Base-by-base conservation (phyloP, 2,797 vertebrate species). In the Muscicapa striata region DNA sequence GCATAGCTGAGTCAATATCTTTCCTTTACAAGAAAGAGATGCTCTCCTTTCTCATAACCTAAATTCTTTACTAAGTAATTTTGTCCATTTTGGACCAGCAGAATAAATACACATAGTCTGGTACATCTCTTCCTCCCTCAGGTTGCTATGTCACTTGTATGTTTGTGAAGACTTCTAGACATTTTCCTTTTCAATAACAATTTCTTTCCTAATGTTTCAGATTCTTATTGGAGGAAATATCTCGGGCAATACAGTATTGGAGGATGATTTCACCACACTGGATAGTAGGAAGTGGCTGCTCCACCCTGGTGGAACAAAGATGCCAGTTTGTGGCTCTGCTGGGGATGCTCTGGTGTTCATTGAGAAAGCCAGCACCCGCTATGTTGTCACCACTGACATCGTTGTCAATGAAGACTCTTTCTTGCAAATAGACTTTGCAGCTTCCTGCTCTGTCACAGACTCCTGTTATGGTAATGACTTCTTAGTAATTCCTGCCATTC, bases 311-410 rank as follows among this genome's bases (percentile, higher is more conserved):
- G 99, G 99, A 48, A 99, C 99, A 27, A 98, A 99, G 52, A 99
- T 99, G 99, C 99, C 99, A 3, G 99, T 99, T 69, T 99, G 99
- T n/a, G 99, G 99, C 64, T 99, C 99, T 18, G 97, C 98, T 1
- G 99, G 99, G 7, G 98, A 99, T 27, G 99, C 99, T 21, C 98
- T 99, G 23, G 99, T 99, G 64, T 99, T 99, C 97, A 99, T 99
- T 18, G 99, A 99, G 96, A 99, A 99, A 97, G 99, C 99, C 59
- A 99, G 98, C 97, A 99, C 99, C 19, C 99, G 99, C 84, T 99
- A 99, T 2, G 98, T 99, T 46, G 98, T 99, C 70, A 99, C 98
- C 93, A 99, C 99, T 9, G 99, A 99, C 96, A 98, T 99, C 30
- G 99, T 98, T 61, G 96, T 99, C 97, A 99, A 99, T 4, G 99